phyloP scores from a whole-genome alignment of 35 echinoderm and acorn worm species.

The Ophioderma brevispina region DNA sequence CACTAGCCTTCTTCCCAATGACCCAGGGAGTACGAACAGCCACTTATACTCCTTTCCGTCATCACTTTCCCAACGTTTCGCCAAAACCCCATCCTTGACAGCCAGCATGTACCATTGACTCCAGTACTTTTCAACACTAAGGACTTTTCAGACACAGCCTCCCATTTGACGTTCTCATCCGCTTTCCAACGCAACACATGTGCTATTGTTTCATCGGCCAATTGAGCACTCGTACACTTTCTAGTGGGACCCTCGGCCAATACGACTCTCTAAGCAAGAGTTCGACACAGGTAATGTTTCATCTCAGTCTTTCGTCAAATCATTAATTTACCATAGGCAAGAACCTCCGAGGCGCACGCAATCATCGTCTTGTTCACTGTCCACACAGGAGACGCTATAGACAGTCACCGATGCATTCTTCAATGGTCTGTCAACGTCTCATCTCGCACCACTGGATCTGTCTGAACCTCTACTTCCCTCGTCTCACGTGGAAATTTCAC shows the following conservation, averaged over 20 bases:
- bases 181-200: not conserved
- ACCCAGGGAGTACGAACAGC: slow-evolving; percentile 43
- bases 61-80: slow-evolving; percentile 55
- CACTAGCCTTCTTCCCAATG: slow-evolving; percentile 19
- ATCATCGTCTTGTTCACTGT: no score
- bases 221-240: not conserved
- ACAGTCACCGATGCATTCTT: no score
- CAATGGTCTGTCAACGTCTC: no score
- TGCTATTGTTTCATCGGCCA: not conserved
- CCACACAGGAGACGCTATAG: no score
- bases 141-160: not conserved
- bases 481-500: no score
- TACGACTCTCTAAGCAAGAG: no score
- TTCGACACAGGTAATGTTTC: no score
- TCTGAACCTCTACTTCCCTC: not conserved
- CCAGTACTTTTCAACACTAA: not conserved
- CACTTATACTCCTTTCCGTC: slow-evolving; percentile 12
- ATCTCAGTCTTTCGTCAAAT: no score
- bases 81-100: slow-evolving; percentile 49
- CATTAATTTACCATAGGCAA: no score
- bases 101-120: slow-evolving; percentile 57
- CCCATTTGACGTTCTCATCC: not conserved
- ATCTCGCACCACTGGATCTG: no score
- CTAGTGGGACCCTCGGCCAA: no score
- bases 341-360: no score